Evolutionary conservation across 2,113 vertebrate genomes (phyloP), one percentile per base, ranked within the genome.

Genomic region (Microtus richardsoni): DNA sequence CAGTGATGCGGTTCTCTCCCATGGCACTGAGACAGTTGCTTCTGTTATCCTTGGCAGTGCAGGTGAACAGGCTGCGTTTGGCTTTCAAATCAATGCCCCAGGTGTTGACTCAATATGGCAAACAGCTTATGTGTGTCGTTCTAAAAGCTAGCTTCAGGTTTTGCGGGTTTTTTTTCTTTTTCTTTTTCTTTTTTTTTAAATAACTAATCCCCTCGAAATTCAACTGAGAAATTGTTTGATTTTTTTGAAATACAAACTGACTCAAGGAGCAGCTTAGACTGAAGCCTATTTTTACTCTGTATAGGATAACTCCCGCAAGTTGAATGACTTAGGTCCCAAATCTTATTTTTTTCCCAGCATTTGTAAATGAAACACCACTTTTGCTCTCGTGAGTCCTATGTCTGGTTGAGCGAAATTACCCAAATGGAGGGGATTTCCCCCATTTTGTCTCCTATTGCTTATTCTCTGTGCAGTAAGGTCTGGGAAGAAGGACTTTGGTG

Each of bases 51-150:
- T 98, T 98, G 98, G 98, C 98, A 98, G 22, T 95, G n/a, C 96
- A 98, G 98, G 98, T 98, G 97, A 98, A 98, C 97, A 98, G 98
- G 93, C 98, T 98, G 98, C 93, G 3, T 96, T 98, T 96, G 97
- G 97, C 96, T 97, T 98, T 97, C 93, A 96, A 97, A 97, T 93
- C 96, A 97, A 85, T 89, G 96, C 88, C 98, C 98, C 98, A 98
- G 98, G 98, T 98, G 98, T 97, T 97, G 88, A 93, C 94, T 97
- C 98, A 98, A 97, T 98, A 98, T 97, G 98, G 98, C 97, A 96
- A 97, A 95, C 95, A 97, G 97, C 97, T 97, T 97, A 96, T 91
- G 94, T 22, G 94, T 95, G 92, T 91, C 88, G 84, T 88, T 97
- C 92, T 95, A 90, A 97, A 97, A 97, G 79, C 78, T 95, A 77